Conservation (phyloP, 2,888 invertebrate species). For the Gasteruption jaculator region DNA sequence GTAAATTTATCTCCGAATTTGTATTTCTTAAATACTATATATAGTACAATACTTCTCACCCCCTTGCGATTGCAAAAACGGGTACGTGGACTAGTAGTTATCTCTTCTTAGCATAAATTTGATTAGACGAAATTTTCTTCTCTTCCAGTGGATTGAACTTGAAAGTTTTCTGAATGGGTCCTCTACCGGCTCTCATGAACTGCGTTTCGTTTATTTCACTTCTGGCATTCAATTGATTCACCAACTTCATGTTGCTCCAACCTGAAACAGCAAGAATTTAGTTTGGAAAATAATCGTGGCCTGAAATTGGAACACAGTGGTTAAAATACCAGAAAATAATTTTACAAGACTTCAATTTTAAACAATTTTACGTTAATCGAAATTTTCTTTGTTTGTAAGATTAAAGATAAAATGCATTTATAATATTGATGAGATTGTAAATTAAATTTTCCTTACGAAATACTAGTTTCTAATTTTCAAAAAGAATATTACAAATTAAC, state of each 20-base stretch:
- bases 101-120: constrained; percentile 58
- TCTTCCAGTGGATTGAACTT: constrained; percentile 76
- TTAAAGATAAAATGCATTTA: no score
- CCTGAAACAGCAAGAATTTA: constrained; percentile 53
- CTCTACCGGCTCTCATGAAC: constrained; percentile 80
- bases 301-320: no score
- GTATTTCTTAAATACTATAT: no score
- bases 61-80: no score
- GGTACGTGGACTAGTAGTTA: no score
- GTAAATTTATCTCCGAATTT: background rate
- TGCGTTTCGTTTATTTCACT: constrained; percentile 71
- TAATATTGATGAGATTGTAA: constrained; percentile 7
- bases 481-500: constrained; percentile 12
- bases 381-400: no score
- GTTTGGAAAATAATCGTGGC: background rate
- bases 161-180: constrained; percentile 83
- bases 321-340: no score
- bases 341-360: no score
- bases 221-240: constrained; percentile 73
- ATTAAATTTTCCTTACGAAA: constrained; percentile 1
- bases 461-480: constrained; percentile 8
- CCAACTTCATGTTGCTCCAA: constrained; percentile 77
- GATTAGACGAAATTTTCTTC: constrained; percentile 35
- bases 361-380: no score
- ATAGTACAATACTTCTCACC: no score